Evolutionary conservation across 2,888 invertebrate species (phyloP).

Genomic region (Apoderus coryli): DNA sequence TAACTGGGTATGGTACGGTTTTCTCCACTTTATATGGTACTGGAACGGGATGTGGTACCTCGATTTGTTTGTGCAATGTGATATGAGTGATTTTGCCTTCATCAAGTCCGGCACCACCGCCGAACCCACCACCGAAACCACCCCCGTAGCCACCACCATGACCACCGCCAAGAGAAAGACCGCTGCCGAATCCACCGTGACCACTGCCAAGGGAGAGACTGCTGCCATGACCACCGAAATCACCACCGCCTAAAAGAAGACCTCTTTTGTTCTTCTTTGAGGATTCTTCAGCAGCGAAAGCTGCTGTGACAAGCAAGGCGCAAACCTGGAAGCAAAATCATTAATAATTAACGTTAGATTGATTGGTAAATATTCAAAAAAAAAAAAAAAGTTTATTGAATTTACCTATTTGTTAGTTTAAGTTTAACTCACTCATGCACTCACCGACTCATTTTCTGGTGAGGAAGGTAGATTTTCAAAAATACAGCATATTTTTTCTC

Average conservation of each 20-base stretch:
- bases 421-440: no score
- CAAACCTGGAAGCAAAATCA: constrained; percentile 1
- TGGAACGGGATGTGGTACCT: constrained; percentile 39
- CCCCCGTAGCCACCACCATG: constrained; percentile 12
- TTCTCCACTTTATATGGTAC: constrained; percentile 44
- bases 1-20: constrained; percentile 45
- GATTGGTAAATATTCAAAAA: no score
- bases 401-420: no score
- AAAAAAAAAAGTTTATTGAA: no score
- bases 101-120: constrained; percentile 15
- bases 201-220: constrained; percentile 10
- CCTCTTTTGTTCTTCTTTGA: constrained; percentile 11
- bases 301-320: not conserved
- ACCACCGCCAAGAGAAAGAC: constrained; percentile 12
- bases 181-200: constrained; percentile 11
- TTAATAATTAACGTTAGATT: no score
- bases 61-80: constrained; percentile 48
- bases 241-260: constrained; percentile 12
- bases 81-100: constrained; percentile 37
- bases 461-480: no score
- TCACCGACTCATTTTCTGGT: no score
- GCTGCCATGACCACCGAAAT: constrained; percentile 12
- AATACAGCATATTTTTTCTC: no score
- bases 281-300: constrained; percentile 1
- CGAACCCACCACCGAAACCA: constrained; percentile 17